phyloP scores from a whole-genome alignment of 2,113 vertebrate genomes.

The Ictalurus punctatus region DNA sequence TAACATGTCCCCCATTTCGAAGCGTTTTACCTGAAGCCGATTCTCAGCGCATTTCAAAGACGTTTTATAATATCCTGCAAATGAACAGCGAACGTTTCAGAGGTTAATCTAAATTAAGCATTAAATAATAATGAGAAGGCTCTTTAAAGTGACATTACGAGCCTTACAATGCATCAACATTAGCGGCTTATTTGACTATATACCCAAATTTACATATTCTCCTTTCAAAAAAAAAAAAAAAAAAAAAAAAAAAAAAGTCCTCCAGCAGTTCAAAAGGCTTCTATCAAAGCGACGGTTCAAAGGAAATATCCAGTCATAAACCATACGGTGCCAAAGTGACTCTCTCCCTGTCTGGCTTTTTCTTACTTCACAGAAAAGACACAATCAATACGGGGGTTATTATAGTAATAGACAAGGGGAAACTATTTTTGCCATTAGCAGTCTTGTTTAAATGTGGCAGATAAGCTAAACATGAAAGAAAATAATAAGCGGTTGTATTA shows the following conservation, averaged over 20 bases:
- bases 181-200: conserved; percentile 66
- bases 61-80: conserved; percentile 51
- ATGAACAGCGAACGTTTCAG: conserved; percentile 51
- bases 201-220: conserved; percentile 67
- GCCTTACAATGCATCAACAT: conserved; percentile 64
- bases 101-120: conserved; percentile 61
- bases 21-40: not conserved
- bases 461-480: not conserved
- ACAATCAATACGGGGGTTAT: not conserved
- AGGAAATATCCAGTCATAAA: conserved; percentile 61
- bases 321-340: conserved; percentile 61
- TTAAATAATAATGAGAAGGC: conserved; percentile 64
- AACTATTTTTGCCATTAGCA: not conserved
- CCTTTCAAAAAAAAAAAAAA: conserved; percentile 62
- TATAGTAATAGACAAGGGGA: not conserved
- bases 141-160: conserved; percentile 62
- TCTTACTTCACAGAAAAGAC: conserved; percentile 26
- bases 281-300: conserved; percentile 69
- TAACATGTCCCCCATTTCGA: not conserved
- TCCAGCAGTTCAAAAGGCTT: conserved; percentile 71
- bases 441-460: not conserved
- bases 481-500: not conserved
- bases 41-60: conserved; percentile 35
- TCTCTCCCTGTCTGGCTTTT: conserved; percentile 25
- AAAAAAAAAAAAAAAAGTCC: conserved; percentile 60